phyloP scores from a whole-genome alignment of 2,113 vertebrate genomes.

The Prionailurus viverrinus region DNA sequence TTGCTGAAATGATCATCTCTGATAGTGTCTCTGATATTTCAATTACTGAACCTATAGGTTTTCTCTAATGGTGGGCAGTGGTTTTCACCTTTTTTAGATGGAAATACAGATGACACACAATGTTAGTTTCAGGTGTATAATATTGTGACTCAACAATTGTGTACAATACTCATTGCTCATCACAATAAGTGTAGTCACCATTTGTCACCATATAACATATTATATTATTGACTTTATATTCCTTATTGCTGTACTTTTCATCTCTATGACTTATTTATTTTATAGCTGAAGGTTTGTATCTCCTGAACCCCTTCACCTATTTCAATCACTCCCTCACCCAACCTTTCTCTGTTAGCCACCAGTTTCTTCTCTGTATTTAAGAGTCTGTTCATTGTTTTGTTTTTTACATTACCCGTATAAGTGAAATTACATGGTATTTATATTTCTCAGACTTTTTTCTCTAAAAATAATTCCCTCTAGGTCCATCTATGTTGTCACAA shows the following conservation, averaged over 20 bases:
- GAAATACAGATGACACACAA: background rate
- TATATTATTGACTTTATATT: background rate
- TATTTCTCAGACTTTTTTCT: background rate
- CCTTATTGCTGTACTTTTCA: background rate
- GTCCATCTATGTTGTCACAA: background rate
- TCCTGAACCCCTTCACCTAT: background rate
- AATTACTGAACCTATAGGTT: background rate
- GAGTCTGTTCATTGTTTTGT: background rate
- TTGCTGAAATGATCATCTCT: background rate
- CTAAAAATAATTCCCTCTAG: background rate
- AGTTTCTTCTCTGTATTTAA: background rate
- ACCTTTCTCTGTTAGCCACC: background rate
- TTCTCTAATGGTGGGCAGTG: background rate
- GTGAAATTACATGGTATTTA: background rate
- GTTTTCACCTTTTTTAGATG: background rate
- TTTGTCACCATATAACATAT: background rate
- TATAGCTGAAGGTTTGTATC: background rate
- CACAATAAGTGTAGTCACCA: background rate
- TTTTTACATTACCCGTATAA: background rate
- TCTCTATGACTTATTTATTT: background rate
- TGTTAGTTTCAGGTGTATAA: background rate
- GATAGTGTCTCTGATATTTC: background rate
- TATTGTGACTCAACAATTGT: background rate
- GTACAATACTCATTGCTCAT: background rate
- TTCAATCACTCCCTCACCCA: background rate